These are phyloP conservation scores for Hippolais icterina DNA, from an alignment of 2,113 vertebrate genomes.

Conservation along the genomic window DNA sequence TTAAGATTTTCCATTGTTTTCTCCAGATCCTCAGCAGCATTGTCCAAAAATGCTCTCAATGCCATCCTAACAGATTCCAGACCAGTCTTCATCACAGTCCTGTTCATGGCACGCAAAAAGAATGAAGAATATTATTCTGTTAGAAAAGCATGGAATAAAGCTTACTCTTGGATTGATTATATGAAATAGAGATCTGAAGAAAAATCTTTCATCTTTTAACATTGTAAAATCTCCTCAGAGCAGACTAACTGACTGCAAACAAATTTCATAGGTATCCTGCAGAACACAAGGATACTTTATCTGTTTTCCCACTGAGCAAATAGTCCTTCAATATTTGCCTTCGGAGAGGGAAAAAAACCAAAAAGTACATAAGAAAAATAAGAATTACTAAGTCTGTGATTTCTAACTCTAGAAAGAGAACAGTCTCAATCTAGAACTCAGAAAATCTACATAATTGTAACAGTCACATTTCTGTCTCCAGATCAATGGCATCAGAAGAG, in stretches of 20 bases:
- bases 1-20: constrained; percentile 93
- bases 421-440: background rate
- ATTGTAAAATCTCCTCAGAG: background rate
- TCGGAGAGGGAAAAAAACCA: background rate
- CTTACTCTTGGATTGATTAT: background rate
- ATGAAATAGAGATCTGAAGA: background rate
- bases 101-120: constrained; percentile 33
- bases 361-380: background rate
- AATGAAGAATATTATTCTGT: background rate
- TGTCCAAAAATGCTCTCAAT: constrained; percentile 85
- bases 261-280: background rate
- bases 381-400: background rate
- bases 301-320: background rate
- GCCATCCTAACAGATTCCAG: constrained; percentile 89
- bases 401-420: background rate
- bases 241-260: background rate
- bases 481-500: background rate
- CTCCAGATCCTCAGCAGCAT: constrained; percentile 90
- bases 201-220: background rate
- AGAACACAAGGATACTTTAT: background rate
- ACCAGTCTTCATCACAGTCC: constrained; percentile 97
- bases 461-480: background rate
- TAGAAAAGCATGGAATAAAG: background rate
- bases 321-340: background rate
- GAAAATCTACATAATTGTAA: background rate